Conservation (phyloP, 2,113 vertebrate genomes). For the Nothocercus julius region DNA sequence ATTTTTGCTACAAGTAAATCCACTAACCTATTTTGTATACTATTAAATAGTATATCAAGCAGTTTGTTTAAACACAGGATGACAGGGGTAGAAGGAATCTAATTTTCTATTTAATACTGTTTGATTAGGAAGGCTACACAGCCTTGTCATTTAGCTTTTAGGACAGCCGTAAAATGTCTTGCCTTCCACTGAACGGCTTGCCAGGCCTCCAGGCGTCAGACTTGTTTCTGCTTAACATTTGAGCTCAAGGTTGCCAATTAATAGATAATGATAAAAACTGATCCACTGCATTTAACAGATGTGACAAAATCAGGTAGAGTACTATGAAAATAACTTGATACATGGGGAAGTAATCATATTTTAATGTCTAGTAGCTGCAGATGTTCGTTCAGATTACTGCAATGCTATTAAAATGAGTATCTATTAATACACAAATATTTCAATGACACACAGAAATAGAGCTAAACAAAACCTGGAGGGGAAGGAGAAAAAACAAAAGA, state of each 20-base stretch:
- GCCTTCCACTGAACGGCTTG: neutral
- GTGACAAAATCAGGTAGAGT: conserved; percentile 13
- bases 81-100: neutral
- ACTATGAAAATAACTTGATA: conserved; percentile 30
- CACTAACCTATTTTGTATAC: neutral
- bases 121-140: conserved; percentile 3
- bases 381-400: conserved; percentile 46
- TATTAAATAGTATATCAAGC: neutral
- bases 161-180: neutral
- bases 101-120: conserved; percentile 8
- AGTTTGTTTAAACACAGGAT: neutral
- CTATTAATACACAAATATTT: conserved; percentile 62
- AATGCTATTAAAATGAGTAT: conserved; percentile 51
- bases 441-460: conserved; percentile 17
- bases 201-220: neutral
- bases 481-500: neutral
- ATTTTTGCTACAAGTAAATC: neutral
- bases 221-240: neutral
- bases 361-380: conserved; percentile 38
- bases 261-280: conserved; percentile 33
- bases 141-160: neutral
- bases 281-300: conserved; percentile 36
- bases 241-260: conserved; percentile 50
- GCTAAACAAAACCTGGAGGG: neutral
- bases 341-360: conserved; percentile 6